Evolutionary conservation across 2,113 vertebrate genomes (phyloP), one percentile per base, ranked within the genome.

Genomic region (Pteronura brasiliensis): DNA sequence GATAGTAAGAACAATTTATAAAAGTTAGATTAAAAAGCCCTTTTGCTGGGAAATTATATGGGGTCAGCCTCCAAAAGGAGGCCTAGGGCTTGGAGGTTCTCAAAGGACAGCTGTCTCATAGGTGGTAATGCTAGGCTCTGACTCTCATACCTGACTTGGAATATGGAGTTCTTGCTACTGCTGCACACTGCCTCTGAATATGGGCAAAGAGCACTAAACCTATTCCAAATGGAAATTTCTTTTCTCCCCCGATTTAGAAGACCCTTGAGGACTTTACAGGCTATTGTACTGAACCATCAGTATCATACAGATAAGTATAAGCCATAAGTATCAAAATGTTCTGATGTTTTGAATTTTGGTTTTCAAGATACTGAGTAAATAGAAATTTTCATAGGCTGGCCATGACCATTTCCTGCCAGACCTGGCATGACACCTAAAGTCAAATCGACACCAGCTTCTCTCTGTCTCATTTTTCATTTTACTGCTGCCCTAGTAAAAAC

Each of bases 101-200:
- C 31, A 23, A 65, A 47, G 17, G n/a, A 52, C 15, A 0, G 2
- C 7, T 2, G 23, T 23, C 55, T 74, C 63, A 20, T 11, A 65
- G 52, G 13, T 1, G 0, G 1, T 7, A 17, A 5, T 17, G 7
- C 34, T 47, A n/a, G 10, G 79, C 12, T 59, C 49, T 0, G 0
- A 2, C 42, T 14, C 44, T 79, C 20, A 9, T 11, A 3, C 42
- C 74, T 71, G 57, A 17, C 88, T 21, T 55, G 67, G 74, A 74
- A 88, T 49, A 1, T 3, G 44, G 2, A 14, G 21, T 34, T 71
- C 25, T 49, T 95, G n/a, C 11, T 20, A 13, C 21, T 7, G 36
- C n/a, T 34, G 15, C 80, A n/a, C 13, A 7, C 76, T 67, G 39
- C 69, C 52, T 55, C 27, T 87, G 18, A 6, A 0, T 52, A 44